phyloP scores from a whole-genome alignment of 2,888 invertebrate genomes.

The Dione juno region DNA sequence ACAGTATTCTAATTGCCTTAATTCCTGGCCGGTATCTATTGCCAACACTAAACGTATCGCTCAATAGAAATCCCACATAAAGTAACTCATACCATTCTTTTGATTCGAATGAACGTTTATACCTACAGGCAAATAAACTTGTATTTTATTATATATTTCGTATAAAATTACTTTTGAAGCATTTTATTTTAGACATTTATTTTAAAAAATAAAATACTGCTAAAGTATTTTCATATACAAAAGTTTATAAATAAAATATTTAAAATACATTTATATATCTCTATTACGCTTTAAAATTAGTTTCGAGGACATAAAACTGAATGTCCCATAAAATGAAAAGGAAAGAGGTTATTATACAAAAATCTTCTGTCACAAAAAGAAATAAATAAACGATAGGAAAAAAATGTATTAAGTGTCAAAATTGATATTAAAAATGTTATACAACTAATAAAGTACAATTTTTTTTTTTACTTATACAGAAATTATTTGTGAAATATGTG shows the following conservation, averaged over 20 bases:
- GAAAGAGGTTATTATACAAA: not conserved
- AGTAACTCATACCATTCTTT: too few species aligned
- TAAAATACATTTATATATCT: not conserved
- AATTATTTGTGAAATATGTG: conserved; percentile 56
- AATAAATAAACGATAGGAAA: conserved; percentile 22
- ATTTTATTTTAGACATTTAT: too few species aligned
- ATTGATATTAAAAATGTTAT: conserved; percentile 7
- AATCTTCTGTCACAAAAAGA: conserved; percentile 1
- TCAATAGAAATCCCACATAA: too few species aligned
- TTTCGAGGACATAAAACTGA: not conserved
- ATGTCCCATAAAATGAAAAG: not conserved
- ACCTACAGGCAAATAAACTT: not conserved
- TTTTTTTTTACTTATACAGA: conserved; percentile 19
- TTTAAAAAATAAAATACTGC: too few species aligned
- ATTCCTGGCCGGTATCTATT: not conserved
- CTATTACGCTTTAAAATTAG: not conserved
- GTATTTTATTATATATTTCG: too few species aligned
- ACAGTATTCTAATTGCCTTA: not conserved
- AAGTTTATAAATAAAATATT: too few species aligned
- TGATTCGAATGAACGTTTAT: not conserved
- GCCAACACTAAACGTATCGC: not conserved
- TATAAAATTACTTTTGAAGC: too few species aligned
- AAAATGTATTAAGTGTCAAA: conserved; percentile 31
- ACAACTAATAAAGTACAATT: not conserved
- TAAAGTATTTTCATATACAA: not conserved